Evolutionary conservation across 1,140 invertebrate genomes (phyloP).

Genomic region (Heliconius eleuchia): DNA sequence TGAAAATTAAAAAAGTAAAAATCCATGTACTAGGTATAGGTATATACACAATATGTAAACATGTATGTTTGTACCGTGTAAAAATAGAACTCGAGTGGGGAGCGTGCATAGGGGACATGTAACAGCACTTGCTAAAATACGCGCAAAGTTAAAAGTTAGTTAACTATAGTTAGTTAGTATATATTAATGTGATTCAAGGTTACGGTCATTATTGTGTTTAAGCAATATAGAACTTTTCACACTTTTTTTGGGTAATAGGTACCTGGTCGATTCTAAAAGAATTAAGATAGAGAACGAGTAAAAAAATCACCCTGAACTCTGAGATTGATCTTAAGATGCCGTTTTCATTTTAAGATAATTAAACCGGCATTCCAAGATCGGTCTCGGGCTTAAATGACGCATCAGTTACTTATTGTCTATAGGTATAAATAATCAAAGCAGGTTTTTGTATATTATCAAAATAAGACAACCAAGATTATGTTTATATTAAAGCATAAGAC

Average conservation of each 20-base stretch:
- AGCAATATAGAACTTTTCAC: not conserved
- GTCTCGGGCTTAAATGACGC: not conserved
- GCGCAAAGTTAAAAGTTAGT: not conserved
- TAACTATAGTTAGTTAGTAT: not conserved
- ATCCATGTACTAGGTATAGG: too few species aligned
- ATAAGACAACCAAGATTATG: not conserved
- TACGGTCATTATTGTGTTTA: not conserved
- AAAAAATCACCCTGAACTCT: too few species aligned
- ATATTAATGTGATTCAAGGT: not conserved
- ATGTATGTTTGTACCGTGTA: not conserved
- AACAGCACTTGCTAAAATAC: not conserved
- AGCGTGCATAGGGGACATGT: constrained; percentile 5
- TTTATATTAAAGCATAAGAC: not conserved
- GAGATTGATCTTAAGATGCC: too few species aligned
- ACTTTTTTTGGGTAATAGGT: too few species aligned
- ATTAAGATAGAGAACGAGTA: too few species aligned
- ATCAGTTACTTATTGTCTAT: not conserved
- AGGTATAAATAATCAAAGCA: too few species aligned
- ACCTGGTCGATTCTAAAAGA: too few species aligned
- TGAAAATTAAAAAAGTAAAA: too few species aligned
- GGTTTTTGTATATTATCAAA: not conserved
- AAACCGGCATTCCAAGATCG: too few species aligned
- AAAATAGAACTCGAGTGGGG: constrained; percentile 1
- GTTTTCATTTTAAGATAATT: too few species aligned
- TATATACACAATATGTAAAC: not conserved